Base-by-base conservation (phyloP, 2,113 vertebrate species). In the Chaetorhynchus papuensis region DNA sequence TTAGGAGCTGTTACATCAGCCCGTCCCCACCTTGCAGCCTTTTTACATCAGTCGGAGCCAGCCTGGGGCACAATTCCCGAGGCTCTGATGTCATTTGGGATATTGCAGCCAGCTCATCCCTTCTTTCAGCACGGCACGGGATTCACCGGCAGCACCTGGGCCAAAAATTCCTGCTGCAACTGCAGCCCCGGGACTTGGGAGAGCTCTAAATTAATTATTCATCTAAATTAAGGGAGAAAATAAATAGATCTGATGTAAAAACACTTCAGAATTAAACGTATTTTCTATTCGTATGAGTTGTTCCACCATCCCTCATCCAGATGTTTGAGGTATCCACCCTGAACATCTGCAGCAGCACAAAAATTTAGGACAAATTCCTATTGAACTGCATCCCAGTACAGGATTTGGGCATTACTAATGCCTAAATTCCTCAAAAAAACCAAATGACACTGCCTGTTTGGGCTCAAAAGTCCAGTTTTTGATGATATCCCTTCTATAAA, bases 1-100 rank as follows among this genome's bases (percentile, higher is more conserved):
- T 92, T 39, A 47, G 50, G 70, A 90, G 91, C 22, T 95, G 64
- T 98, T 98, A 97, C 98, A 98, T 98, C 98, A 98, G 97, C 97
- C 75, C 49, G 12, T 85, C 81, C 97, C 91, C n/a, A 47, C 97
- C 93, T 98, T 98, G 96, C 97, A 84, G 64, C 94, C 87, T 83
- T 93, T 98, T 98, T 98, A 97, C 97, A 98, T 98, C 97, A 98
- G 96, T 88, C 94, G 45, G 42, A 44, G 39, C 33, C 94, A 95
- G 90, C 97, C 97, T 13, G 1, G 95, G 96, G 97, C 83, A 94
- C 95, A 97, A 98, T 96, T 96, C 97, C 70, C 21, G 95, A 49
- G 68, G 81, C 22, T 70, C 90, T 94, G 97, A 97, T 60, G 52
- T 42, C 85, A 93, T 23, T 41, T 72, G 68, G 70, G 74, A 47